These are phyloP conservation scores for Carollia perspicillata DNA, from an alignment of 2,113 vertebrate genomes.

Conservation along the genomic window DNA sequence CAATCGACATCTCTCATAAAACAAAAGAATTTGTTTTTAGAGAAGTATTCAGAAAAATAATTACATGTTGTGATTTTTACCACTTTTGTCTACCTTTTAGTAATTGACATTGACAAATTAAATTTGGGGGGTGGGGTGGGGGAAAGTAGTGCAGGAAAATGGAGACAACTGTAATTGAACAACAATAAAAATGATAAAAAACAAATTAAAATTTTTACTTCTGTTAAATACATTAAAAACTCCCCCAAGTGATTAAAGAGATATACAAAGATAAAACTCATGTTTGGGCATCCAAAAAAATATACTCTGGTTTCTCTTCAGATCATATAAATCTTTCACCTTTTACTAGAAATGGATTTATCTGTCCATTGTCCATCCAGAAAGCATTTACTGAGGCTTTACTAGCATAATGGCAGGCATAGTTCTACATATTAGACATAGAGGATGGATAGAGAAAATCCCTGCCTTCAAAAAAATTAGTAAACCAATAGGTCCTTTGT, in stretches of 20 bases:
- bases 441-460: background rate
- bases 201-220: background rate
- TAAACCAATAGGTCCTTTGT: background rate
- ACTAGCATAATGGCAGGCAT: background rate
- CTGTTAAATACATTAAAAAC: background rate
- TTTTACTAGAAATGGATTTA: background rate
- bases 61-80: slow-evolving; percentile 14
- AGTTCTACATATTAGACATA: background rate
- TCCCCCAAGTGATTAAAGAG: background rate
- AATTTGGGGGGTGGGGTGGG: background rate
- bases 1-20: background rate
- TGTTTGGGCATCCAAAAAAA: background rate
- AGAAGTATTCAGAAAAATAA: slow-evolving; percentile 5
- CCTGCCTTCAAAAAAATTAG: background rate
- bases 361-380: background rate
- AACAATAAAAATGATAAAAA: too few relatives aligned
- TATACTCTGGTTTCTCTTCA: too few relatives aligned
- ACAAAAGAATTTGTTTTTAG: slow-evolving; percentile 22
- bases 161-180: too few relatives aligned
- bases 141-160: too few relatives aligned
- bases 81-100: slow-evolving; percentile 25
- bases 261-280: background rate
- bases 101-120: slow-evolving; percentile 16
- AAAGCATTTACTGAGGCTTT: background rate
- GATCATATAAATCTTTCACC: too few relatives aligned